phyloP scores from a whole-genome alignment of 2,888 invertebrate species.

The Pseudanteris insignis region DNA sequence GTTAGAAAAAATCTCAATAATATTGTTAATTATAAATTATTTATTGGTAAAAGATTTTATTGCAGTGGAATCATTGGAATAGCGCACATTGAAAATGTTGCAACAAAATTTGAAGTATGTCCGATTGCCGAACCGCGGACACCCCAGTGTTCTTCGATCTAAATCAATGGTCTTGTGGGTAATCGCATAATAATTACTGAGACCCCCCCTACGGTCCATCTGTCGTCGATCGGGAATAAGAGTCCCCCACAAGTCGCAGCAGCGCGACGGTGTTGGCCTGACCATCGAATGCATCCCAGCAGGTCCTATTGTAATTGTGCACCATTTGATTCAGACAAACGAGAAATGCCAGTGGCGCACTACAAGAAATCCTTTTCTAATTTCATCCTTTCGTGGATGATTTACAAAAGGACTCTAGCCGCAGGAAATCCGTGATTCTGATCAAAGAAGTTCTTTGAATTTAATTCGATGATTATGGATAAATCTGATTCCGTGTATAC shows the following conservation, averaged over 20 bases:
- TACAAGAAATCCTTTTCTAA: conserved; percentile 39
- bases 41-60: no score
- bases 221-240: conserved; percentile 57
- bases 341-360: conserved; percentile 44
- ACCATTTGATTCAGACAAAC: conserved; percentile 50
- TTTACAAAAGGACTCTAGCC: conserved; percentile 36
- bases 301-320: conserved; percentile 61
- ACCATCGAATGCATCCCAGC: conserved; percentile 56
- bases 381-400: conserved; percentile 40
- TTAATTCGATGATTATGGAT: conserved; percentile 10
- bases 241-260: conserved; percentile 48
- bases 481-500: no score
- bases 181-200: conserved; percentile 66
- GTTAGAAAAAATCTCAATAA: no score
- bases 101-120: conserved; percentile 50
- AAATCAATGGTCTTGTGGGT: conserved; percentile 66
- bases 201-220: conserved; percentile 63
- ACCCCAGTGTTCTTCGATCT: conserved; percentile 62
- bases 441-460: conserved; percentile 12
- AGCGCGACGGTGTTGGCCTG: conserved; percentile 50
- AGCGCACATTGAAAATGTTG: conserved; percentile 11
- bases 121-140: conserved; percentile 48
- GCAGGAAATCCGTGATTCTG: conserved; percentile 26
- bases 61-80: no score
- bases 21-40: no score